A percentile compares a stretch with the other conserved stretches of the same genome.
Evolutionary conservation across 2,113 vertebrate species (phyloP).

Genomic region (Smithornis capensis): DNA sequence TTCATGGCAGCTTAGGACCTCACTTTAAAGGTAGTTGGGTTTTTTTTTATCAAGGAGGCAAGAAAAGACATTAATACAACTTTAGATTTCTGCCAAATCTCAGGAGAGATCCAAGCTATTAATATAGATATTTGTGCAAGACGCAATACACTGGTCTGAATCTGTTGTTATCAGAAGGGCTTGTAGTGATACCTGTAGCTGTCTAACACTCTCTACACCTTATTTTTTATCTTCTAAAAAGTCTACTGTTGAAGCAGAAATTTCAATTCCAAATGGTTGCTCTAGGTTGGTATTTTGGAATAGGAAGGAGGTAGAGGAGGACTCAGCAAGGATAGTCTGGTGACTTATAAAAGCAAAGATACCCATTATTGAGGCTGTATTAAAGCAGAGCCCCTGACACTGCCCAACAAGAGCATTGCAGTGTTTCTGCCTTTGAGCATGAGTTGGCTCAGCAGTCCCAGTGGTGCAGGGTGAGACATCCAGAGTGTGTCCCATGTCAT

Average conservation of each 20-base stretch:
- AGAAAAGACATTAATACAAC: constrained; percentile 51
- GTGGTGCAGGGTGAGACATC: too few species aligned
- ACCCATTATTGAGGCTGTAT: not conserved
- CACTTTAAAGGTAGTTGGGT: not conserved
- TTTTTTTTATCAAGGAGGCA: not conserved
- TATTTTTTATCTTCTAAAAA: not conserved
- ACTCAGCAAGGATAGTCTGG: not conserved
- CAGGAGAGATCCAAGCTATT: constrained; percentile 1
- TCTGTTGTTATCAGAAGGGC: not conserved
- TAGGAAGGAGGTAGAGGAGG: not conserved
- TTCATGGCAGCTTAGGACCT: constrained; percentile 1
- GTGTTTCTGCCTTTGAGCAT: not conserved
- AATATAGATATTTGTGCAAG: not conserved
- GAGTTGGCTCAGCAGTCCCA: not conserved
- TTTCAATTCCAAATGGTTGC: not conserved
- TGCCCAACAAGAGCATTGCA: too few species aligned
- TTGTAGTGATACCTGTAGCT: not conserved
- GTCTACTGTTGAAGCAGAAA: not conserved
- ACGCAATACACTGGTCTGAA: not conserved
- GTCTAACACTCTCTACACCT: not conserved
- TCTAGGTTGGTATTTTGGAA: not conserved
- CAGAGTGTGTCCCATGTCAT: accelerated
- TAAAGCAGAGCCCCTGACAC: not conserved
- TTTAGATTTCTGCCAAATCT: constrained; percentile 11
- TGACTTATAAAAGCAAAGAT: not conserved